Base-by-base conservation (phyloP, 2,888 invertebrate genomes). In the Coelogynopora nodosa region DNA sequence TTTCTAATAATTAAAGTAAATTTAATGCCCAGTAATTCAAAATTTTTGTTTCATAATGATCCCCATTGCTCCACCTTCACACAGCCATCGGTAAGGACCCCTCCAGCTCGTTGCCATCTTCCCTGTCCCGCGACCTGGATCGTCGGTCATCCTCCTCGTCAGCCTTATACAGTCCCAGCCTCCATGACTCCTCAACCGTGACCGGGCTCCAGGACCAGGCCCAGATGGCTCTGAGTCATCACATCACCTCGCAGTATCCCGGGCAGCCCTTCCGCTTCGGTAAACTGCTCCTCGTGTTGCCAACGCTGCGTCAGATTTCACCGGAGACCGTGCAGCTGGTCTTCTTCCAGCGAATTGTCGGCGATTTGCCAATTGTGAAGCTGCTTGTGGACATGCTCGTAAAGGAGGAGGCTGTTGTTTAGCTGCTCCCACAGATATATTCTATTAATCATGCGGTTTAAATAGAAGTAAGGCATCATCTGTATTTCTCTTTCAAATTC, bases 301-400 rank as follows among this genome's bases (percentile, higher is more conserved):
- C 96, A 0, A 93, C 94, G 94, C 31, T 94, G 92, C 87, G 92
- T 91, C 89, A 90, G 13, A 92, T 94, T 74, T 93, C 93, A 87
- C 92, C 93, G 0, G 90, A 91, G 28, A 93, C 93, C 0, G 92
- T 94, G 0, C 94, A 94, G 89, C 95, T 95, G 89, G 92, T 96
- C 13, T 94, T 96, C 87, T 96, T 96, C 92, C 94, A 95, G 87
- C 94, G 94, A 88, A 95, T 95, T 0, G 94, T 95, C 86, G 95
- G 95, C 13, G 94, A 94, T 89, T 94, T 95, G 31, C 94, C 94
- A n/a, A 94, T 95, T 31, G 95, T 95, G 89, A 92, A 94, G 89
- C 92, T 95, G 67, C 91, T 95, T 82, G 93, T 94, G 26, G 95
- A 95, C 90, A 94, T 95, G 93, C 2, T 26, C 2, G 74, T 74